Evolutionary conservation across 2,797 vertebrate genomes (phyloP).

Genomic region (Holocentrus rufus): DNA sequence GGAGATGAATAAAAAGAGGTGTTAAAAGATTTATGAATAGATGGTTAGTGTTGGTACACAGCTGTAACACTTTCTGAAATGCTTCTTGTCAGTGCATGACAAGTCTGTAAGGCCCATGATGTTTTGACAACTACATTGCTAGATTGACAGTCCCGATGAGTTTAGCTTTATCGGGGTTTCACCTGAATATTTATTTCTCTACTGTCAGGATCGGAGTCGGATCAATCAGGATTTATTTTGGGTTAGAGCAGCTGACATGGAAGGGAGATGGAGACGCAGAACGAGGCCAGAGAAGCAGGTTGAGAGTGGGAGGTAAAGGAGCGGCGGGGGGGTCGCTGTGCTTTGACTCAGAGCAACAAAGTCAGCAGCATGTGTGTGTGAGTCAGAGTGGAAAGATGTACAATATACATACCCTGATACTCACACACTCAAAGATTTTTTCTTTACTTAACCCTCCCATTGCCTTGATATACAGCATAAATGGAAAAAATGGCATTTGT

Average conservation of each 20-base stretch:
- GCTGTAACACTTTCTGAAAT: not conserved
- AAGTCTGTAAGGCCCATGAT: too few relatives aligned
- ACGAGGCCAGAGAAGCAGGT: not conserved
- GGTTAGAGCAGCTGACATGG: not conserved
- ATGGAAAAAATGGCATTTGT: too few relatives aligned
- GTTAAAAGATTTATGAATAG: slow-evolving; percentile 1
- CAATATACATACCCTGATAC: not conserved
- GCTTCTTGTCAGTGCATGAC: too few relatives aligned
- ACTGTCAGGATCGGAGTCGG: too few relatives aligned
- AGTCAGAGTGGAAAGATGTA: not conserved
- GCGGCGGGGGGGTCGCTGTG: not conserved
- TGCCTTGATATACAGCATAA: too few relatives aligned
- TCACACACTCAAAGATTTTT: not conserved
- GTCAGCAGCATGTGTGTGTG: slow-evolving; percentile 21
- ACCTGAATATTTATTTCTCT: too few relatives aligned
- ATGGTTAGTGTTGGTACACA: not conserved
- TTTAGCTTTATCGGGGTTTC: too few relatives aligned
- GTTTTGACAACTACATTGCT: too few relatives aligned
- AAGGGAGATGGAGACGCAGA: not conserved
- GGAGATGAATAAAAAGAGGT: not conserved
- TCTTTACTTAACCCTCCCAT: too few relatives aligned
- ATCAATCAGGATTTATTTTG: too few relatives aligned
- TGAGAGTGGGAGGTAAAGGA: slow-evolving; percentile 13
- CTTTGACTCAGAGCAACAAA: slow-evolving; percentile 33
- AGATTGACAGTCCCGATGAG: too few relatives aligned